Evolutionary conservation across 2,113 vertebrate genomes (phyloP).

Genomic region (Chascanopsetta lugubris): DNA sequence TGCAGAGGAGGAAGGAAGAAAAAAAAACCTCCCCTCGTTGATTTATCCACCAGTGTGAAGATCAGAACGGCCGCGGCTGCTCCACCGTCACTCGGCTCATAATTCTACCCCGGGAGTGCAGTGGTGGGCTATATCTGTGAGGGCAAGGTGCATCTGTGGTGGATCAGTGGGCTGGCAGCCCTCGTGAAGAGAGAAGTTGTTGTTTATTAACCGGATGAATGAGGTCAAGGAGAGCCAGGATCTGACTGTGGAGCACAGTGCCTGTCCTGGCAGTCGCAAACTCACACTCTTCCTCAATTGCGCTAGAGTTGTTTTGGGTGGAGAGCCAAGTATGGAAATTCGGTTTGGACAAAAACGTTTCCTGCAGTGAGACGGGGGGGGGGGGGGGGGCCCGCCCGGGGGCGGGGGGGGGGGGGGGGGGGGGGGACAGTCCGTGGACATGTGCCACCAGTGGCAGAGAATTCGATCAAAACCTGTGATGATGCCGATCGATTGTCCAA

Average conservation of each 20-base stretch:
- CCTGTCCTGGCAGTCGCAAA: neutral
- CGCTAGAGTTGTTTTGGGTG: neutral
- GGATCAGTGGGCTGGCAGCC: constrained; percentile 38
- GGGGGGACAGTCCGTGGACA: no score
- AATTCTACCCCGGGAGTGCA: constrained; percentile 24
- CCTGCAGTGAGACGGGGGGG: neutral
- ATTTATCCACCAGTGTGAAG: constrained; percentile 2
- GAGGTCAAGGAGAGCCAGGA: constrained; percentile 12
- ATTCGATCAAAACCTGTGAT: neutral
- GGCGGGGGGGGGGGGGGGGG: no score
- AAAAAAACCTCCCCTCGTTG: neutral
- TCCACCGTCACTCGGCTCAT: constrained; percentile 4
- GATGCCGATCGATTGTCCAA: neutral
- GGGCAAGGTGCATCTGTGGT: constrained; percentile 53
- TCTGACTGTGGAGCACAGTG: neutral
- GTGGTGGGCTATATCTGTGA: constrained; percentile 38
- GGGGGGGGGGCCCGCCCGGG: no score
- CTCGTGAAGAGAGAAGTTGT: constrained; percentile 40
- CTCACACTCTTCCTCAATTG: neutral
- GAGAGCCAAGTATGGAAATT: neutral
- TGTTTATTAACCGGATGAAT: constrained; percentile 48
- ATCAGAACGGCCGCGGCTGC: constrained; percentile 17
- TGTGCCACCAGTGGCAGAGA: neutral
- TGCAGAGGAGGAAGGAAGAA: neutral
- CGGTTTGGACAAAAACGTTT: neutral